Base-by-base conservation (phyloP, 2,888 invertebrate species). In the Chalcis sispes region DNA sequence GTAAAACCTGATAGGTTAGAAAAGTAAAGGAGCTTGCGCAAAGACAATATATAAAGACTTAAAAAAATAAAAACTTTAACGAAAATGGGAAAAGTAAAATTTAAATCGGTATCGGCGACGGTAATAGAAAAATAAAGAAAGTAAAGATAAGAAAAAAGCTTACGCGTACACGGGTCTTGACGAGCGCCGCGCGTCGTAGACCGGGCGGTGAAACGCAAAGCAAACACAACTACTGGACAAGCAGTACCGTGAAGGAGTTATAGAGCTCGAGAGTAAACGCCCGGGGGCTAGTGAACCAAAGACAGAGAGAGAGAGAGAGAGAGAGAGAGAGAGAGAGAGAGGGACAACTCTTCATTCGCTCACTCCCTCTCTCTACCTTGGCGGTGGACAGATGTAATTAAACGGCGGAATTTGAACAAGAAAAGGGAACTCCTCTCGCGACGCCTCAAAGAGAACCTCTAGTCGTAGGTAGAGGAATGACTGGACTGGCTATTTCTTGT, bases 341-440 rank as follows among this genome's bases (percentile, higher is more conserved):
- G 27, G 27, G 18, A 58, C 29, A 5, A 58, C 42, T n/a, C n/a
- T n/a, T n/a, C n/a, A n/a, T n/a, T n/a, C n/a, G n/a, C 52, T 23
- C 25, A 18, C 25, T 36, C 4, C 36, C 29, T 36, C 52, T 77
- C 79, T 80, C 81, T 81, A 78, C 80, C n/a, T n/a, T n/a, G n/a
- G n/a, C n/a, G n/a, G 81, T 85, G 82, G 81, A 80, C 81, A 82
- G 83, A 85, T 83, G 83, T 83, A 85, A 85, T 86, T 85, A 86
- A 72, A 83, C 81, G 82, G 80, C 72, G 80, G 79, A 81, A 81
- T 81, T 79, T 80, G 81, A 83, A 83, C 81, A 81, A 80, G 79
- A 77, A 80, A 81, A 77, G 80, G 80, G 73, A 52, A 36, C 20
- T 20, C 27, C 58, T 7, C 10, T 4, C 29, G n/a, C n/a, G 4